Conservation (phyloP, 1,140 invertebrate species). For the Aphelenchoides avenae region DNA sequence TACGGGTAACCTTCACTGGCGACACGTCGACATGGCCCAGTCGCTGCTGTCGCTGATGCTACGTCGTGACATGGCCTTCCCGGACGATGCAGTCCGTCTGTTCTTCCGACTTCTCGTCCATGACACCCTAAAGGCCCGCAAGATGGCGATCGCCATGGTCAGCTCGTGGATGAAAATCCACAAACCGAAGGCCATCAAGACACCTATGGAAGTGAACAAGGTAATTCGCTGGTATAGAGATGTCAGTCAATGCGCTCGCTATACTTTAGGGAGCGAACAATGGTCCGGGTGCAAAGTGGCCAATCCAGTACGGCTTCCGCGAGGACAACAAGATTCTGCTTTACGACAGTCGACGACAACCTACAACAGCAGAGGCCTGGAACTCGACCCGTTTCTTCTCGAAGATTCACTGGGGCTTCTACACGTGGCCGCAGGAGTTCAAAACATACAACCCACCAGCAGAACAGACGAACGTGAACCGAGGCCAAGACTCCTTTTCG, state of each 20-base stretch:
- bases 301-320: constrained; percentile 63
- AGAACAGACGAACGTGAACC: constrained; percentile 66
- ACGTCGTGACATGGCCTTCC: constrained; percentile 69
- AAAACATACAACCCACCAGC: constrained; percentile 67
- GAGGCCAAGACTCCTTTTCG: constrained; percentile 59
- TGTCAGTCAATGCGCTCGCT: constrained; percentile 3
- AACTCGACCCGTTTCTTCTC: constrained; percentile 69
- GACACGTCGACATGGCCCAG: constrained; percentile 72
- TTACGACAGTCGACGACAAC: constrained; percentile 62
- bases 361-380: constrained; percentile 69
- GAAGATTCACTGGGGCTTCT: constrained; percentile 72
- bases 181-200: constrained; percentile 70
- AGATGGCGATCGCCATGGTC: constrained; percentile 66
- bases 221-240: constrained; percentile 31
- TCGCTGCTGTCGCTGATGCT: constrained; percentile 70
- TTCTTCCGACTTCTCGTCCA: constrained; percentile 70
- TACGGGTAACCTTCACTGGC: constrained; percentile 67
- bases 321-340: constrained; percentile 72
- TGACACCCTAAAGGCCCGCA: constrained; percentile 71
- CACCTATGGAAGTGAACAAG: constrained; percentile 39
- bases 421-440: constrained; percentile 72
- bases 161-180: constrained; percentile 72
- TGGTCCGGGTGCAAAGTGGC: constrained; percentile 35
- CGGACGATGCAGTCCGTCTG: constrained; percentile 67
- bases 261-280: constrained; percentile 10